Evolutionary conservation across 92 coral and sea anemone genomes (phyloP), one percentile per base, ranked within the genome.

Genomic region (Palythoa heliodiscus): DNA sequence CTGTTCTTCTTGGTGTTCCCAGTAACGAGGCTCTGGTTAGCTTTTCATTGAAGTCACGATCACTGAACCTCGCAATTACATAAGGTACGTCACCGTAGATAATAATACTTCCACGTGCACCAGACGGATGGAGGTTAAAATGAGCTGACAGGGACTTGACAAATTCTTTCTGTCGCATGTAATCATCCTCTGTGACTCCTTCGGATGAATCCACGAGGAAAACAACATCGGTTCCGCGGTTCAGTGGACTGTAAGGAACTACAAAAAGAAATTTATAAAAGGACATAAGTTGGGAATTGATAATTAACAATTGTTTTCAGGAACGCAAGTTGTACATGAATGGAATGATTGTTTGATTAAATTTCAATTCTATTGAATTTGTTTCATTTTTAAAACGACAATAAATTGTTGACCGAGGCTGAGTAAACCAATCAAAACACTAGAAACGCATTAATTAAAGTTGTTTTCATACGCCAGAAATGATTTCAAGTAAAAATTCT

Each of bases 181-280:
- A 91, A 67, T 82, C 73, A 60, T 84, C 70, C 48, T 83, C 73
- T 71, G 84, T 79, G 39, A 93, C 91, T 17, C 78, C 86, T 55
- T 82, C 69, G 5, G 97, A 93, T 71, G 95, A 85, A 85, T 93
- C 97, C 86, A 93, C 50, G 6, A 93, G 87, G 86, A 93, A 93
- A 12, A 87, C 92, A 13, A 93, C 82, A 61, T 93, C 97, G 60
- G 60, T 47, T 73, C 78, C 78, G 6, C 57, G 29, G 23, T 73
- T 29, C 16, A 73, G 60, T 48, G 78, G 78, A 73, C 78, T 73
- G 23, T 73, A 48, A 43, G 78, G 78, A 73, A 73, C 78, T 73
- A 11, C 23, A 37, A 73, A 14, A 69, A 69, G 25, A 69, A 1
- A 24, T 54, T 54, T 54, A 54, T 1, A 54, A 11, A 54, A 54